These are phyloP conservation scores for Setophaga coronata DNA, from an alignment of 2,113 vertebrate species.

Conservation along the genomic window DNA sequence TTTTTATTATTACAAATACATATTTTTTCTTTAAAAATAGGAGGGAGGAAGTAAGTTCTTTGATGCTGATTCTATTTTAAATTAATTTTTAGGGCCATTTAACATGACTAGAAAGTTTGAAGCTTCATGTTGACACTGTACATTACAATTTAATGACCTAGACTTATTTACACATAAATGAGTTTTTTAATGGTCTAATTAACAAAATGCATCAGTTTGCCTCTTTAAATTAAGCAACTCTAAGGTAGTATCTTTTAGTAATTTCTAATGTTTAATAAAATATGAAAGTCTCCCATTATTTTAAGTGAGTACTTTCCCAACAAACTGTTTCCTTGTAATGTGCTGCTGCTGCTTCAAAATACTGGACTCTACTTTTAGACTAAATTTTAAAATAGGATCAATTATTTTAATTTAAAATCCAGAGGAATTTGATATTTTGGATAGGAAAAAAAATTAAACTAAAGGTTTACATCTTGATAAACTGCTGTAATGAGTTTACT, in stretches of 20 bases:
- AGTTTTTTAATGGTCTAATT: conserved; percentile 74
- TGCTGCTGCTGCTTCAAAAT: background rate
- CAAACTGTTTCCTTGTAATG: background rate
- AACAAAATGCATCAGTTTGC: conserved; percentile 69
- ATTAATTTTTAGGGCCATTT: conserved; percentile 41
- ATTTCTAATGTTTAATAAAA: conserved; percentile 69
- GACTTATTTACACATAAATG: conserved; percentile 77
- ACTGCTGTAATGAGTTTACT: background rate
- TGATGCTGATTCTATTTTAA: conserved; percentile 49
- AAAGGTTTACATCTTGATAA: background rate
- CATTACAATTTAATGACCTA: conserved; percentile 71
- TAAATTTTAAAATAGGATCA: background rate
- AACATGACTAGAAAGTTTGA: background rate
- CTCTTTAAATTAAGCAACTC: conserved; percentile 57
- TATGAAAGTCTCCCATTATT: conserved; percentile 61
- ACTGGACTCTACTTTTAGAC: background rate
- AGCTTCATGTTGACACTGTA: background rate
- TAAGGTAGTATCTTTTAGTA: conserved; percentile 45
- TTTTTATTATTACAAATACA: background rate
- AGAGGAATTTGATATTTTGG: background rate
- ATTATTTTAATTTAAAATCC: background rate
- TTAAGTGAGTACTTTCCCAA: background rate
- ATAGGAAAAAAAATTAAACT: background rate
- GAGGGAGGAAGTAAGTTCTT: background rate
- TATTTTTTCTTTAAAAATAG: background rate